phyloP scores from a whole-genome alignment of 2,888 invertebrate species.

The Adineta ricciae region DNA sequence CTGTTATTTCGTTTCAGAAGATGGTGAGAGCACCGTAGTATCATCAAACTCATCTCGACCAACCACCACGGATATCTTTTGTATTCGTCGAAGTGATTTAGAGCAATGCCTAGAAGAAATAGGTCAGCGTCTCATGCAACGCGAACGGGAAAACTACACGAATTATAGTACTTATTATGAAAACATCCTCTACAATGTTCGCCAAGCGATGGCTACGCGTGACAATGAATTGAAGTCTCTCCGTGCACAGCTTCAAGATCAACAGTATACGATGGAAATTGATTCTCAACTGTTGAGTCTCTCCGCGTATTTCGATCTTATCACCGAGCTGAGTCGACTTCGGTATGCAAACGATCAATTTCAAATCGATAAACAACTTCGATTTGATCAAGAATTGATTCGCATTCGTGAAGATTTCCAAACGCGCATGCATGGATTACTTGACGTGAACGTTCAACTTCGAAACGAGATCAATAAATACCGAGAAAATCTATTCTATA shows the following conservation, averaged over 20 bases:
- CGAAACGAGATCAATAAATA: background rate
- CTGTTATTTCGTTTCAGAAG: background rate
- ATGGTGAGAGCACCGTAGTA: background rate
- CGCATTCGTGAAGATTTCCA: background rate
- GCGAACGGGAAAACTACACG: conserved; percentile 46
- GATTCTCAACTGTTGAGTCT: background rate
- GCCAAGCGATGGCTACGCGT: conserved; percentile 43
- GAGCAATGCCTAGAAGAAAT: conserved; percentile 42
- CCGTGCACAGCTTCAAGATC: background rate
- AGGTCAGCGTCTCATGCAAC: conserved; percentile 42
- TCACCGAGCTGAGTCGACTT: background rate
- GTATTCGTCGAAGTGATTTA: conserved; percentile 41
- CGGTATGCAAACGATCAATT: background rate
- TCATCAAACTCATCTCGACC: background rate
- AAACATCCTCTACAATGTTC: conserved; percentile 43
- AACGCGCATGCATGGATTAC: background rate
- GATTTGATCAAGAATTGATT: background rate
- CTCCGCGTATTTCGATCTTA: background rate
- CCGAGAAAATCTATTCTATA: background rate
- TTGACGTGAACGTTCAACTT: background rate
- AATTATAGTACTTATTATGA: conserved; percentile 50
- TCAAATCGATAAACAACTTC: background rate
- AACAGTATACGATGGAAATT: background rate
- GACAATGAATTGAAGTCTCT: conserved; percentile 25
- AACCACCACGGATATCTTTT: background rate